A percentile compares a stretch with the other conserved stretches of the same genome.
Evolutionary conservation across 1,140 invertebrate genomes (phyloP).

Genomic region (Muscidifurax raptorellus): DNA sequence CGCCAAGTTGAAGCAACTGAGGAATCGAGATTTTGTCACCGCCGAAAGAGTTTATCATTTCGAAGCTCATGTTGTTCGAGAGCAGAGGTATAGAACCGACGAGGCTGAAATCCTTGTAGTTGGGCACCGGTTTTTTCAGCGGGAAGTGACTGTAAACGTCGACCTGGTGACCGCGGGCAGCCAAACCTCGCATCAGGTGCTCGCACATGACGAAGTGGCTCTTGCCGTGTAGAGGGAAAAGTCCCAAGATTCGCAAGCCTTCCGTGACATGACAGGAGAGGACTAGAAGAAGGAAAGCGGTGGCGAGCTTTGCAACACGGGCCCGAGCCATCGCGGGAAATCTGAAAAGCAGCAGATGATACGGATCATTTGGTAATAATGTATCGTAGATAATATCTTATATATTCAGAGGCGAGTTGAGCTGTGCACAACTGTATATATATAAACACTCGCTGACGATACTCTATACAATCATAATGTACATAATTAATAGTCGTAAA

Average conservation of each 20-base stretch:
- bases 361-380: too few species aligned
- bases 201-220: constrained; percentile 71
- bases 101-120: constrained; percentile 67
- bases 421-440: too few species aligned
- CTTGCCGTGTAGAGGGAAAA: constrained; percentile 67
- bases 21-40: background rate
- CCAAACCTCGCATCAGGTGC: constrained; percentile 66
- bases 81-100: constrained; percentile 45
- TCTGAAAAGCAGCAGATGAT: too few species aligned
- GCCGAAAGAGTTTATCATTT: background rate
- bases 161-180: constrained; percentile 71
- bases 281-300: too few species aligned
- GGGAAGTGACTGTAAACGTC: constrained; percentile 71
- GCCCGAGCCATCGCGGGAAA: too few species aligned
- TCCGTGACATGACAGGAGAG: background rate
- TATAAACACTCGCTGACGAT: too few species aligned
- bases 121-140: constrained; percentile 60
- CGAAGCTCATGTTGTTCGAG: constrained; percentile 56
- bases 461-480: too few species aligned
- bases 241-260: constrained; percentile 59
- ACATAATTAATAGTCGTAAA: too few species aligned
- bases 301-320: too few species aligned
- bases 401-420: too few species aligned
- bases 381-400: too few species aligned
- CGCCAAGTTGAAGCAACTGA: background rate